Evolutionary conservation across 2,888 invertebrate species (phyloP).

Genomic region (Acrocyrtus sp.): DNA sequence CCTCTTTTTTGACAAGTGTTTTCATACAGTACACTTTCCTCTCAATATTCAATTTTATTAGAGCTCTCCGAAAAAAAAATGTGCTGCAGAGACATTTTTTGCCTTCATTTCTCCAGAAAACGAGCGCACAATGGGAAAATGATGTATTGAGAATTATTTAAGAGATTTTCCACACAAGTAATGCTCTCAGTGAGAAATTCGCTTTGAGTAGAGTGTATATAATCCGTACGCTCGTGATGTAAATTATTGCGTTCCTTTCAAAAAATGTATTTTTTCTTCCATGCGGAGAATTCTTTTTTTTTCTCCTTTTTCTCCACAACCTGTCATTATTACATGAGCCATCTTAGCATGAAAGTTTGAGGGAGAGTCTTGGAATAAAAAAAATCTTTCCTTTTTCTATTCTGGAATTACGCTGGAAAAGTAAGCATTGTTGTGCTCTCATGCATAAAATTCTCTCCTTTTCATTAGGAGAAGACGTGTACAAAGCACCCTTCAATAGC

Average conservation of each 20-base stretch:
- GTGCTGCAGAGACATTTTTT: neutral
- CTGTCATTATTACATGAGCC: no score
- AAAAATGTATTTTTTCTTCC: neutral
- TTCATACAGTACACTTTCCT: no score
- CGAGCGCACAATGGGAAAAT: no score
- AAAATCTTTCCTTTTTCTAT: neutral
- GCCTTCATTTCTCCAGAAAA: neutral
- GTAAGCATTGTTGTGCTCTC: slow-evolving; percentile 21
- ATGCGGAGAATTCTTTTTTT: neutral
- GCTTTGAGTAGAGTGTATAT: neutral
- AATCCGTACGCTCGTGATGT: neutral
- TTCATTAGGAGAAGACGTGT: no score
- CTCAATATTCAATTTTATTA: no score
- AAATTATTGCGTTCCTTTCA: neutral
- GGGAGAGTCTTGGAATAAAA: neutral
- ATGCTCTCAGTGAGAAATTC: neutral
- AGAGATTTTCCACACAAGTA: no score
- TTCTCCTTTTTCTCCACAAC: no score
- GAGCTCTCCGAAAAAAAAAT: no score
- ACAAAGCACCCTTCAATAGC: no score
- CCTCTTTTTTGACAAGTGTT: no score
- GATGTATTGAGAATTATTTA: no score
- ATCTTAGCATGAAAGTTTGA: no score
- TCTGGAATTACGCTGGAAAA: neutral
- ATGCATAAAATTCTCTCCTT: slow-evolving; percentile 34